Percentiles rank a stretch among this genome's conserved stretches.
These are phyloP conservation scores for Drosophila melanica DNA, from an alignment of 1,140 invertebrate genomes.

Conservation along the genomic window DNA sequence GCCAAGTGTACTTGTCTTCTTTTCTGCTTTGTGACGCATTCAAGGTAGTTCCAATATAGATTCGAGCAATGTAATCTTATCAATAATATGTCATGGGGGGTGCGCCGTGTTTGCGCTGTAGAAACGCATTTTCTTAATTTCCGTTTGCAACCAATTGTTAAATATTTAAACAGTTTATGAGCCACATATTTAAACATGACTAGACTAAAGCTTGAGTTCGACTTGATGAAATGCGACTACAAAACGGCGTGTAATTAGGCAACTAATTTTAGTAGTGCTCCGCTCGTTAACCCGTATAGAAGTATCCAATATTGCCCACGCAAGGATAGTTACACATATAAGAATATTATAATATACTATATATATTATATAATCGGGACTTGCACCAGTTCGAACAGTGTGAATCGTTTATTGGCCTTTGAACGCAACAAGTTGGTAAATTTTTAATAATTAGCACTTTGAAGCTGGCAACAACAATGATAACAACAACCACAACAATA, in stretches of 20 bases:
- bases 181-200: constrained; percentile 30
- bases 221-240: constrained; percentile 44
- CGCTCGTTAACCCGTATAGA: constrained; percentile 22
- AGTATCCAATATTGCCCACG: constrained; percentile 8
- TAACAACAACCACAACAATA: neutral
- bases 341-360: constrained; percentile 1
- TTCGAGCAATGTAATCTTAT: constrained; percentile 66
- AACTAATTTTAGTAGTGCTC: constrained; percentile 61
- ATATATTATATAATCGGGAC: constrained; percentile 25
- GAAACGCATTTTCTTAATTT: constrained; percentile 52
- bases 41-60: constrained; percentile 54
- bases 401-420: constrained; percentile 19
- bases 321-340: constrained; percentile 45
- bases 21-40: constrained; percentile 54
- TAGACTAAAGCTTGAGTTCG: constrained; percentile 16
- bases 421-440: constrained; percentile 70
- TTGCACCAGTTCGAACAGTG: constrained; percentile 51
- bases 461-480: constrained; percentile 25
- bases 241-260: constrained; percentile 73
- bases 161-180: constrained; percentile 82
- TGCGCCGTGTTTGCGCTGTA: constrained; percentile 51
- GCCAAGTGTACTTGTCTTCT: constrained; percentile 23
- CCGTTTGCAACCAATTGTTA: constrained; percentile 74
- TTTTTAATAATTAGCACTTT: constrained; percentile 63
- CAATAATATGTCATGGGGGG: constrained; percentile 48